phyloP scores from a whole-genome alignment of 2,797 vertebrate genomes.

The Melanotaenia pygmaea region DNA sequence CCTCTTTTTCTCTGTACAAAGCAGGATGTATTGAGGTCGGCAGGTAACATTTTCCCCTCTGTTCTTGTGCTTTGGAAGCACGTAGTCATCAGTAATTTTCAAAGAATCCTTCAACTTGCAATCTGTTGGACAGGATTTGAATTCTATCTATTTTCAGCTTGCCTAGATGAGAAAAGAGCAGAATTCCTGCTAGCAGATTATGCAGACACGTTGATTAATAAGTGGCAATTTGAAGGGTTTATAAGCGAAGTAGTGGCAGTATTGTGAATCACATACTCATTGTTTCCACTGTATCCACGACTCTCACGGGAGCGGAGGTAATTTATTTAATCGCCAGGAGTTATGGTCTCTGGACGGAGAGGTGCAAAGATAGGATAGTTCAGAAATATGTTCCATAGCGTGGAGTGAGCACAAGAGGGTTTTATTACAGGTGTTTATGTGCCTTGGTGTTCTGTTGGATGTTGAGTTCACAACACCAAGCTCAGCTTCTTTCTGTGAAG shows the following conservation, averaged over 20 bases:
- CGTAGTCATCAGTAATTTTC: constrained; percentile 76
- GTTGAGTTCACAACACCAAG: constrained; percentile 60
- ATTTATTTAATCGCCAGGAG: constrained; percentile 80
- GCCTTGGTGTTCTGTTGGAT: constrained; percentile 63
- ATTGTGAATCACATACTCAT: constrained; percentile 67
- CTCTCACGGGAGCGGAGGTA: constrained; percentile 70
- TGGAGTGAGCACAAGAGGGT: constrained; percentile 29
- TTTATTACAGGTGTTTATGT: constrained; percentile 72
- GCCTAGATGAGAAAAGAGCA: constrained; percentile 34
- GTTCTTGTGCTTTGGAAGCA: constrained; percentile 62
- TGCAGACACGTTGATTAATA: constrained; percentile 76
- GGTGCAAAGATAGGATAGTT: constrained; percentile 54
- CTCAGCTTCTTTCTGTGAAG: constrained; percentile 70
- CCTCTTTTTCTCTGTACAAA: constrained; percentile 72
- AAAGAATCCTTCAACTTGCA: constrained; percentile 66
- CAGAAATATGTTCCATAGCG: constrained; percentile 50
- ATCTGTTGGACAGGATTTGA: constrained; percentile 67
- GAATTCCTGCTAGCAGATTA: constrained; percentile 53
- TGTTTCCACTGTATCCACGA: constrained; percentile 71
- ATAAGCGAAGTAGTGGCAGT: constrained; percentile 62
- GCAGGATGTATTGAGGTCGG: constrained; percentile 78
- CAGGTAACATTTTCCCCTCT: constrained; percentile 68
- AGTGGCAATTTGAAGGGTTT: constrained; percentile 67
- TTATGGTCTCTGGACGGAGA: constrained; percentile 68
- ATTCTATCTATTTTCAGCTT: constrained; percentile 38